Conservation (phyloP, 2,797 vertebrate genomes). For the Atherinosoma microstoma region DNA sequence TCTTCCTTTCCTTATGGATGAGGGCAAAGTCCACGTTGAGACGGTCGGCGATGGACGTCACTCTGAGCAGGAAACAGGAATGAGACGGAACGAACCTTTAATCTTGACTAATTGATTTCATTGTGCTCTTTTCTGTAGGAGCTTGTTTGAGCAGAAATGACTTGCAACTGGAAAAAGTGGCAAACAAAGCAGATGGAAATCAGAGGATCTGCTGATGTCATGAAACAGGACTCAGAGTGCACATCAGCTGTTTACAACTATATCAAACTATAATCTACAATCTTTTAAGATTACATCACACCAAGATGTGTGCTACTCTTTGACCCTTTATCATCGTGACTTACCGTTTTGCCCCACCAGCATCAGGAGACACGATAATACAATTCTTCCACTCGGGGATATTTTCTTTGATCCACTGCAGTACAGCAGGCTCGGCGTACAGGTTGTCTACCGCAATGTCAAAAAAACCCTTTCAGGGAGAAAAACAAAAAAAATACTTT, state of each 20-base stretch:
- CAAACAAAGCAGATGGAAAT: constrained; percentile 5
- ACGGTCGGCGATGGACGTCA: constrained; percentile 95
- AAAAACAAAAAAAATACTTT: neutral
- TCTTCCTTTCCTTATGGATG: constrained; percentile 97
- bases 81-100: no score
- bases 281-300: neutral
- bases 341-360: constrained; percentile 94
- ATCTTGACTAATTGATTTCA: neutral
- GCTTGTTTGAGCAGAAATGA: neutral
- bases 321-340: neutral
- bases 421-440: constrained; percentile 93
- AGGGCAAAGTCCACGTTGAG: constrained; percentile 96
- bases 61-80: constrained; percentile 72
- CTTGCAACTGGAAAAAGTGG: neutral
- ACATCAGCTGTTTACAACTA: neutral
- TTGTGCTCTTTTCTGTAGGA: neutral
- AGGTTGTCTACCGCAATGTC: constrained; percentile 97
- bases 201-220: neutral
- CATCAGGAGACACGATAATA: constrained; percentile 94
- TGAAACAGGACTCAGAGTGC: neutral
- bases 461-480: constrained; percentile 88
- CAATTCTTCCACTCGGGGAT: constrained; percentile 93
- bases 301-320: neutral
- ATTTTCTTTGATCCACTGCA: constrained; percentile 95
- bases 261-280: neutral